phyloP scores from a whole-genome alignment of 2,888 invertebrate genomes.

The Drosophila testacea region DNA sequence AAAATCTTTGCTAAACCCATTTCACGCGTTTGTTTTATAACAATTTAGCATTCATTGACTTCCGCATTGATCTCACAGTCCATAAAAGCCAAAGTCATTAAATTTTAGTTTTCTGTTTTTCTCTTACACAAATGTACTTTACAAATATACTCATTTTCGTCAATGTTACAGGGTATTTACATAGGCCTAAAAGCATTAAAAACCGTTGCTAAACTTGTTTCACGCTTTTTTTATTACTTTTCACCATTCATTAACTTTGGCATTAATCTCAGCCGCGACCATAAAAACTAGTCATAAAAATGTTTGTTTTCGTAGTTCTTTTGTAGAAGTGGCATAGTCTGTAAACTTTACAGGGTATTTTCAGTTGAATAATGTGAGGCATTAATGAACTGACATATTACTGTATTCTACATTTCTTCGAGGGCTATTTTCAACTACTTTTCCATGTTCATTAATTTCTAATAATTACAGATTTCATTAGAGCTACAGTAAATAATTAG shows the following conservation, averaged over 20 bases:
- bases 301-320: too few relatives aligned
- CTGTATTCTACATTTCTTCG: too few relatives aligned
- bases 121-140: background rate
- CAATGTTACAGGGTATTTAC: slow-evolving; percentile 4
- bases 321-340: too few relatives aligned
- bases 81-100: slow-evolving; percentile 2
- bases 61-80: slow-evolving; percentile 12
- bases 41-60: slow-evolving; percentile 6
- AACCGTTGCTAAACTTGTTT: slow-evolving; percentile 11
- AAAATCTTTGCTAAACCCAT: slow-evolving; percentile 28
- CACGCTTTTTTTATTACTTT: slow-evolving; percentile 14
- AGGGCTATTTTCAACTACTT: too few relatives aligned
- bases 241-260: slow-evolving; percentile 15
- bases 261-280: too few relatives aligned
- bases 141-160: background rate
- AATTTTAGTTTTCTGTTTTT: background rate
- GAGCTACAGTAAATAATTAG: too few relatives aligned
- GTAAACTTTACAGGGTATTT: too few relatives aligned
- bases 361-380: too few relatives aligned
- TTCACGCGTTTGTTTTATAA: slow-evolving; percentile 29
- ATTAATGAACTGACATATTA: too few relatives aligned
- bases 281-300: too few relatives aligned
- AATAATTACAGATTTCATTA: too few relatives aligned
- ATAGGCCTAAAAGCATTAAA: slow-evolving; percentile 6
- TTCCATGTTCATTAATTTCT: too few relatives aligned